These are phyloP conservation scores for Cervus canadensis DNA, from an alignment of 2,113 vertebrate genomes.

Conservation along the genomic window DNA sequence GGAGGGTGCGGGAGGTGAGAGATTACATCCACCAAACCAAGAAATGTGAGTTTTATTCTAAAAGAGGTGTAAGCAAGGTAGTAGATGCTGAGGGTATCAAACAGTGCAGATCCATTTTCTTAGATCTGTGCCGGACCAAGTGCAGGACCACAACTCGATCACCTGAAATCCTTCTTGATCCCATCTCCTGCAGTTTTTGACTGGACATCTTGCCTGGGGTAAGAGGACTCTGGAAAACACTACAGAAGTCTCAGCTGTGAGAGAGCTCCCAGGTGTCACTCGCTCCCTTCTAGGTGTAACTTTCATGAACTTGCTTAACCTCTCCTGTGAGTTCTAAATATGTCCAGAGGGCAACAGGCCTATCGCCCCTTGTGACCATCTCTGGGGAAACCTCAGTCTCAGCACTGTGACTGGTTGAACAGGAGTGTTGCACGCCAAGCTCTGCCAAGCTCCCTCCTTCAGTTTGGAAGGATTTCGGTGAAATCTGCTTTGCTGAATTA, in stretches of 20 bases:
- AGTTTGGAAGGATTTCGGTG: neutral
- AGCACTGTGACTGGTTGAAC: neutral
- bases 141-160: neutral
- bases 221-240: neutral
- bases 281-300: neutral
- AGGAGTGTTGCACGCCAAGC: rapidly evolving
- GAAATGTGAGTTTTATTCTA: neutral
- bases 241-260: neutral
- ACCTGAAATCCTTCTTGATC: too few relatives aligned
- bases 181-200: neutral
- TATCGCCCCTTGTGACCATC: neutral
- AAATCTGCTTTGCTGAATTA: neutral
- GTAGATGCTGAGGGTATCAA: rapidly evolving
- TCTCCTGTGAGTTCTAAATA: neutral
- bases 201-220: neutral
- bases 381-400: neutral
- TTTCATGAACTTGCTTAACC: neutral
- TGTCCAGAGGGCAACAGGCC: neutral
- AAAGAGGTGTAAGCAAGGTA: neutral
- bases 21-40: neutral
- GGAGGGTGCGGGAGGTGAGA: neutral
- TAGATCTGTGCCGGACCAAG: neutral
- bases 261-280: neutral
- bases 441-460: neutral
- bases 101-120: neutral